Evolutionary conservation across 1,140 invertebrate genomes (phyloP).

Genomic region (Drosophila asahinai): DNA sequence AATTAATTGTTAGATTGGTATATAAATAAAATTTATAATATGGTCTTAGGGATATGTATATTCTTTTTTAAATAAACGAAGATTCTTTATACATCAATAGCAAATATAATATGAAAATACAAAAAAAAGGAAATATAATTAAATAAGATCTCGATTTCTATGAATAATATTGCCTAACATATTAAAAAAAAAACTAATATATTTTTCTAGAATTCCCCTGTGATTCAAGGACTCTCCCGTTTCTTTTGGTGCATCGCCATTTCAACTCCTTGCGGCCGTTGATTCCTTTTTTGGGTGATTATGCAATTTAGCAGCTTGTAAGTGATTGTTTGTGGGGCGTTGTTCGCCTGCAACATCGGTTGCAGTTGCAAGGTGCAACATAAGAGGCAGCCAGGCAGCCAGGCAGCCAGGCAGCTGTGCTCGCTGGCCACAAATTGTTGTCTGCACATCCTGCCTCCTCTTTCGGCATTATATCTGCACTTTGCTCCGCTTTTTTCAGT

Average conservation of each 20-base stretch:
- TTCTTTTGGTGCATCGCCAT: slow-evolving; percentile 17
- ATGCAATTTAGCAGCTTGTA: slow-evolving; percentile 84
- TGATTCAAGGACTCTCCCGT: neutral
- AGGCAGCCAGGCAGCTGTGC: slow-evolving; percentile 41
- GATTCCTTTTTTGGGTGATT: slow-evolving; percentile 77
- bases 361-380: slow-evolving; percentile 72
- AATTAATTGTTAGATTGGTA: too few species aligned
- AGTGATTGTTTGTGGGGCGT: slow-evolving; percentile 83
- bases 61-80: too few species aligned
- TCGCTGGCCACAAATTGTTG: slow-evolving; percentile 62
- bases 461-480: slow-evolving; percentile 46
- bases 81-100: too few species aligned
- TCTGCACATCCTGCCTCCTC: slow-evolving; percentile 67
- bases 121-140: too few species aligned
- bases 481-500: slow-evolving; percentile 45
- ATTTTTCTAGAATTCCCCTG: too few species aligned
- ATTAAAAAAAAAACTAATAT: too few species aligned
- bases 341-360: slow-evolving; percentile 42
- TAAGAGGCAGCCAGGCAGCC: slow-evolving; percentile 53
- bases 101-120: too few species aligned
- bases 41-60: too few species aligned
- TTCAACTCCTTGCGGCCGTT: slow-evolving; percentile 51
- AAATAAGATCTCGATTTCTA: too few species aligned
- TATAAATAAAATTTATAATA: too few species aligned
- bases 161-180: too few species aligned